A percentile compares a stretch with the other conserved stretches of the same genome.
Conservation (phyloP, 2,797 vertebrate genomes). For the Crocidura indochinensis region DNA sequence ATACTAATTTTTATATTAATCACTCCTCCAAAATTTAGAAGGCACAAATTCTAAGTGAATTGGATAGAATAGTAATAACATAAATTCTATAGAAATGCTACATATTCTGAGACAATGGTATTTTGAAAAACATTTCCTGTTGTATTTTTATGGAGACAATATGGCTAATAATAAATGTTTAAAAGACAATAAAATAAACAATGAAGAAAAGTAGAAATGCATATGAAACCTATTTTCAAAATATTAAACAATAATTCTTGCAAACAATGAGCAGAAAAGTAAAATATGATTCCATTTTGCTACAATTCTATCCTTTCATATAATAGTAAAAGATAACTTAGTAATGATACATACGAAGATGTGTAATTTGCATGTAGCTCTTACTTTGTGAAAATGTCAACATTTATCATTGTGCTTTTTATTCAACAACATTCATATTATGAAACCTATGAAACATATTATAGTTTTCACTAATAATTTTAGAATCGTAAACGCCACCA, state of each 20-base stretch:
- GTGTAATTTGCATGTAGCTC: constrained; percentile 9
- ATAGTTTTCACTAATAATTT: constrained; percentile 54
- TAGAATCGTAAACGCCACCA: constrained; percentile 70
- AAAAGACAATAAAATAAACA: constrained; percentile 51
- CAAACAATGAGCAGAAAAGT: constrained; percentile 51
- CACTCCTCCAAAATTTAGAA: no score
- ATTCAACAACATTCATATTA: constrained; percentile 43
- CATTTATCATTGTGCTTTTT: constrained; percentile 38
- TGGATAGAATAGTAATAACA: not conserved
- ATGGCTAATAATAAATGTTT: constrained; percentile 35
- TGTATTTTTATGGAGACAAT: constrained; percentile 58
- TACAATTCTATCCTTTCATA: constrained; percentile 18
- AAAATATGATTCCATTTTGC: constrained; percentile 61
- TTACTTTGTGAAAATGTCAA: constrained; percentile 14
- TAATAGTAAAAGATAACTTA: constrained; percentile 54
- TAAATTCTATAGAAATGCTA: constrained; percentile 20
- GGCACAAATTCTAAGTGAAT: no score
- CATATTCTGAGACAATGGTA: constrained; percentile 11
- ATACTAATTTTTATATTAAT: no score
- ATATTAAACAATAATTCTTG: constrained; percentile 60
- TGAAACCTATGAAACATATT: not conserved
- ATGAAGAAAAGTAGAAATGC: constrained; percentile 44
- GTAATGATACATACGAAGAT: not conserved
- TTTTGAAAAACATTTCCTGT: constrained; percentile 29
- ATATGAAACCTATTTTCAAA: constrained; percentile 30